Base-by-base conservation (phyloP, 2,797 vertebrate species). In the Notolabrus celidotus region DNA sequence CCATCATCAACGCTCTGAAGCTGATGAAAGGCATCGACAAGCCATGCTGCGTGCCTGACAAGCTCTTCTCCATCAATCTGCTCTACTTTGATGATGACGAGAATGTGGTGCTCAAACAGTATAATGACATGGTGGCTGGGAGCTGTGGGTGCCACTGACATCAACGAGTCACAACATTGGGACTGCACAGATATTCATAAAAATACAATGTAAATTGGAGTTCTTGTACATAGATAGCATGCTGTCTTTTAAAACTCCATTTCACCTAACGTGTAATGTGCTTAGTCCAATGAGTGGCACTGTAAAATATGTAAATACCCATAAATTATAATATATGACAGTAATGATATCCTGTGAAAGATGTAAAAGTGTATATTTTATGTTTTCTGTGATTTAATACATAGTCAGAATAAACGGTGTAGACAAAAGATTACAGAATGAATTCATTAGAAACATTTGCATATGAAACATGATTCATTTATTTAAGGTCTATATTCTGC, bases 51-150 rank as follows among this genome's bases (percentile, higher is more conserved):
- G 94, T 96, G n/a, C 95, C 95, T 0, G 94, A 96, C 80, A 95
- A 95, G 74, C 93, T 96, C 69, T 95, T 92, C 83, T 96, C 95
- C 76, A 96, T 96, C 81, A 96, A 95, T 84, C 67, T 96, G 74
- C 92, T 96, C 27, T 96, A 96, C 84, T 96, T 95, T 7, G 95
- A 96, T 2, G 95, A 96, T 0, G 94, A 94, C 4, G 95, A 95
- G 84, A 96, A 96, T 0, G 95, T 96, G 55, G 95, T 96, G 51
- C 85, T 96, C 17, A 96, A 96, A 84, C 95, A 96, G 86, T 96
- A 96, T 2, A 94, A 95, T 2, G 94, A 96, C 79, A 96, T 96
- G 95, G 95, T 96, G 65, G 95, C 95, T 0, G 95, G 93, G 54
- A 96, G 94, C 89, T 96, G 95, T 14, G 95, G 95, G 54, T 96